Conservation (phyloP, 2,797 vertebrate genomes). For the Bradypodion ventrale region DNA sequence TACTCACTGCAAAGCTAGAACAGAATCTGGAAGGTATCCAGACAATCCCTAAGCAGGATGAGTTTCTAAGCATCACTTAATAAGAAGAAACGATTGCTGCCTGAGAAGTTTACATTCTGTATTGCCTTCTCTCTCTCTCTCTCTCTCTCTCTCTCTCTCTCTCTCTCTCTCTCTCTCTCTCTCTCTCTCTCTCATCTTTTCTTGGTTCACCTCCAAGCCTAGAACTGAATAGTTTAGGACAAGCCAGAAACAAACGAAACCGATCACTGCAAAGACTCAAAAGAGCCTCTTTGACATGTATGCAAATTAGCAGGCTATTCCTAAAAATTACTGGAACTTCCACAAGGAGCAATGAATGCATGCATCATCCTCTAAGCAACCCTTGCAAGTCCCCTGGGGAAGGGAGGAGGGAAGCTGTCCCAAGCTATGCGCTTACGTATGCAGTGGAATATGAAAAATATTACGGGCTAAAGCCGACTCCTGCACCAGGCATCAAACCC, state of each 20-base stretch:
- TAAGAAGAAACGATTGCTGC: neutral
- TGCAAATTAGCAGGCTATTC: slow-evolving; percentile 6
- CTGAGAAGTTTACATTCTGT: neutral
- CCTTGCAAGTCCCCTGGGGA: neutral
- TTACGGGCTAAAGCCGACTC: slow-evolving; percentile 20
- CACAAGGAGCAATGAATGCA: neutral
- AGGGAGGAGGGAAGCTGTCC: neutral
- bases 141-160: no score
- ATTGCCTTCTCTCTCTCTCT: neutral
- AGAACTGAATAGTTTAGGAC: neutral
- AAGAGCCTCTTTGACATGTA: neutral
- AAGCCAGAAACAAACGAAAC: neutral
- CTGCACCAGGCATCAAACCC: neutral
- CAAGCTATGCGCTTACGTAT: neutral
- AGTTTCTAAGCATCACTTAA: neutral
- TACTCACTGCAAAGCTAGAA: neutral
- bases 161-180: no score
- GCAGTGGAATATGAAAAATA: slow-evolving; percentile 37
- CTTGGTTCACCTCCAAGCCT: neutral
- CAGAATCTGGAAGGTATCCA: neutral
- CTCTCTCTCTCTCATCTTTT: no score
- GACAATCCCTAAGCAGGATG: neutral
- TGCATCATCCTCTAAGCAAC: neutral
- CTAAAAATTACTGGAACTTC: neutral
- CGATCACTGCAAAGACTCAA: neutral